Evolutionary conservation across 2,888 invertebrate species (phyloP).

Genomic region (Parnassius glacialis): DNA sequence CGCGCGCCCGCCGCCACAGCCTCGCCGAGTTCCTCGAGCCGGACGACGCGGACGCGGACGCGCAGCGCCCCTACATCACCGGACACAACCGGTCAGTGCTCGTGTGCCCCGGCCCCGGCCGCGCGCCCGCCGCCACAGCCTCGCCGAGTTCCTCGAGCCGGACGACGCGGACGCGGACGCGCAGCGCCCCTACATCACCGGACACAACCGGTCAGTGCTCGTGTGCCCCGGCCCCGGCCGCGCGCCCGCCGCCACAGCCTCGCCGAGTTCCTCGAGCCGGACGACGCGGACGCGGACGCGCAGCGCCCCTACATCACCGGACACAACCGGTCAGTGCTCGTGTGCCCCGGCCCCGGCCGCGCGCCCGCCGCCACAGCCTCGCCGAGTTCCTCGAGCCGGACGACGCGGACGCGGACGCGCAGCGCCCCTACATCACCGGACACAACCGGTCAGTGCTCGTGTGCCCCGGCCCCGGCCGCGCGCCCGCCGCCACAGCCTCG

Average conservation of each 20-base stretch:
- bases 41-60: conserved; percentile 90
- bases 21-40: conserved; percentile 94
- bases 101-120: conserved; percentile 82
- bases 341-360: conserved; percentile 83
- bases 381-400: conserved; percentile 94
- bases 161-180: conserved; percentile 92
- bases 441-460: conserved; percentile 85
- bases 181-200: conserved; percentile 93
- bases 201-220: conserved; percentile 87
- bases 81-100: conserved; percentile 88
- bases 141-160: conserved; percentile 93
- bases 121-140: conserved; percentile 86
- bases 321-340: conserved; percentile 85
- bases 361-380: conserved; percentile 87
- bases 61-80: conserved; percentile 93
- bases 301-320: conserved; percentile 94
- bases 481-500: conserved; percentile 87
- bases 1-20: conserved; percentile 87
- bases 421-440: conserved; percentile 93
- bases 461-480: conserved; percentile 84
- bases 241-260: conserved; percentile 87
- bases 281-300: conserved; percentile 90
- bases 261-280: conserved; percentile 93
- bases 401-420: conserved; percentile 90
- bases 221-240: conserved; percentile 83